Conservation (phyloP, 2,888 invertebrate species). For the Nomada fucata region DNA sequence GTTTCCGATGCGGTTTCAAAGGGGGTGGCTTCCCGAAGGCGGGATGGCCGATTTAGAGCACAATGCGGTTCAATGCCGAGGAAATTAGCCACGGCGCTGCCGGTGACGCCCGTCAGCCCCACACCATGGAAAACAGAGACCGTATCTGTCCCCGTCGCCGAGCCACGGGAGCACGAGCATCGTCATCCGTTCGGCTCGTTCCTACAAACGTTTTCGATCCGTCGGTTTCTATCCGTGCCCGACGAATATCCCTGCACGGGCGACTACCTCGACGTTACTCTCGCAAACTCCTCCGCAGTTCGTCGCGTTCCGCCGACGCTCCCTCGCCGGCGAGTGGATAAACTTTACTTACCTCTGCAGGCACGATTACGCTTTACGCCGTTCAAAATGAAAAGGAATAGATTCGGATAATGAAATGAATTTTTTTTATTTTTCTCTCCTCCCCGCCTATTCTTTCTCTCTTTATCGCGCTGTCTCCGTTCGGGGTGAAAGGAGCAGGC, state of each 20-base stretch:
- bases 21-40: constrained; percentile 62
- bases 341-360: too few relatives aligned
- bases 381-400: neutral
- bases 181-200: constrained; percentile 25
- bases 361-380: too few relatives aligned
- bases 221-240: neutral
- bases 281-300: too few relatives aligned
- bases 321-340: too few relatives aligned
- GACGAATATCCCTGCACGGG: neutral
- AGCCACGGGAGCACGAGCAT: constrained; percentile 31
- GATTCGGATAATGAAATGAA: constrained; percentile 27
- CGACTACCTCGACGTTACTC: too few relatives aligned
- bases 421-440: neutral
- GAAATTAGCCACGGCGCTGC: constrained; percentile 83
- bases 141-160: constrained; percentile 43
- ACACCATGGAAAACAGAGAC: constrained; percentile 66
- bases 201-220: constrained; percentile 2
- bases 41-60: constrained; percentile 80
- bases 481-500: constrained; percentile 35
- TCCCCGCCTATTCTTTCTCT: neutral
- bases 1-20: constrained; percentile 40
- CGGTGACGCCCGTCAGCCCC: constrained; percentile 81
- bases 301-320: too few relatives aligned
- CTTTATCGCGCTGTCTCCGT: constrained; percentile 3
- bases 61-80: constrained; percentile 82